Evolutionary conservation across 2,797 vertebrate species (phyloP), one percentile per base, ranked within the genome.

Genomic region (Takifugu rubripes): DNA sequence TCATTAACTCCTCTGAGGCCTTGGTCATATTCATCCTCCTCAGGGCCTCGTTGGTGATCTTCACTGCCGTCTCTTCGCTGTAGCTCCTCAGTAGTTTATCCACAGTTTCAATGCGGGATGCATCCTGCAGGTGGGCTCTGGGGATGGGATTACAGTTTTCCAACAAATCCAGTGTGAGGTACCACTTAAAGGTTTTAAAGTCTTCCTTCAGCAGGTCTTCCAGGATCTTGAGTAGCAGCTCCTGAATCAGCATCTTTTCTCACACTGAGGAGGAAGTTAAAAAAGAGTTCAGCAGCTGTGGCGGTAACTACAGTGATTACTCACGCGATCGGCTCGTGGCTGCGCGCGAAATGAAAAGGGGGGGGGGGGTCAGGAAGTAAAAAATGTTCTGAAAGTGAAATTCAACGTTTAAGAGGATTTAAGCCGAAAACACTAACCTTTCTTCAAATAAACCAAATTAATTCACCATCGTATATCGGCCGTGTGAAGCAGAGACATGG

Each of bases 191-290:
- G 0, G 0, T 64, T 0, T 49, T 3, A 2, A 79, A 72, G 1
- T 82, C 43, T 0, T 56, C 1, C 0, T 42, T 0, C 0, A 0
- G 0, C 11, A 84, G 46, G 0, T 61, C 3, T 0, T 81, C 57
- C 47, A 86, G 72, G 43, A 8, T 36, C 0, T 21, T 1, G 0
- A 72, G 0, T 40, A 86, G 71, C 25, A 70, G 2, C 5, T 14
- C 0, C 11, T 0, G 2, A 48, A 59, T 33, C 15, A 0, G 0
- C 84, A 84, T 84, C 24, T 46, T 46, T 21, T 63, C 61, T 61
- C 15, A 11, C 31, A 70, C 69, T 75, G 44, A 31, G 44, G 12
- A 52, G 12, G 31, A 0, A 50, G 24, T 21, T 21, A 21, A 21
- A 21, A 9, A 21, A 50, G 45, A n/a, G 31, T 6, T 2, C 8